Base-by-base conservation (phyloP, 2,888 invertebrate species). In the Scaptomyza parva region DNA sequence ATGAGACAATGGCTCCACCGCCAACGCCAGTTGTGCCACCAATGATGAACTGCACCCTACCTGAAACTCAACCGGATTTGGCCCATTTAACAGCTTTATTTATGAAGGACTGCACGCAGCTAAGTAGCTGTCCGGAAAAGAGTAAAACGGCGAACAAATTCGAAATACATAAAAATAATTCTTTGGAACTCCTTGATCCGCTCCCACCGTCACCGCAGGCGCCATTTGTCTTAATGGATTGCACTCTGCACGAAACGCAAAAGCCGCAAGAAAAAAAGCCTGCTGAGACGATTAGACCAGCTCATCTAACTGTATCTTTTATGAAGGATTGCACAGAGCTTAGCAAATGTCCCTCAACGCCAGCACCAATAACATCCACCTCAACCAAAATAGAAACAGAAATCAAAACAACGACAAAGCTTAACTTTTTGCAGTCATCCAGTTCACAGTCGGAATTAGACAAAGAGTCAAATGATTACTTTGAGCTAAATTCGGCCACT, bases 401-500 rank as follows among this genome's bases (percentile, higher is more conserved):
- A 11, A 12, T 22, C 12, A 5, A 9, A 17, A 17, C 37, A 33
- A 6, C 39, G 30, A 30, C 48, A 22, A 65, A 48, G 8, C 58
- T 72, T 1, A 75, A 58, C 41, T 70, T 71, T 58, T 59, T 73
- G 2, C 64, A 24, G 44, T 47, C 20, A 17, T 33, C 44, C 17
- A 44, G n/a, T 11, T 9, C 47, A 20, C 43, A 26, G 14, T 8
- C 22, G 35, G 37, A 44, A 22, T 1, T 3, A 12, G 3, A 12
- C 14, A 41, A 45, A 8, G 45, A 48, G 14, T 22, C 60, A 1
- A 63, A 55, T 2, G 55, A 76, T 17, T 73, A 51, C 63, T 88
- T 88, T 45, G 91, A 91, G 64, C 73, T 89, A 1, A 91, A 91
- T 70, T 88, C 89, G 3, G 89, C 86, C 18, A 90, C 91, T 0